Evolutionary conservation across 2,113 vertebrate species (phyloP).

Genomic region (Cololabis saira): DNA sequence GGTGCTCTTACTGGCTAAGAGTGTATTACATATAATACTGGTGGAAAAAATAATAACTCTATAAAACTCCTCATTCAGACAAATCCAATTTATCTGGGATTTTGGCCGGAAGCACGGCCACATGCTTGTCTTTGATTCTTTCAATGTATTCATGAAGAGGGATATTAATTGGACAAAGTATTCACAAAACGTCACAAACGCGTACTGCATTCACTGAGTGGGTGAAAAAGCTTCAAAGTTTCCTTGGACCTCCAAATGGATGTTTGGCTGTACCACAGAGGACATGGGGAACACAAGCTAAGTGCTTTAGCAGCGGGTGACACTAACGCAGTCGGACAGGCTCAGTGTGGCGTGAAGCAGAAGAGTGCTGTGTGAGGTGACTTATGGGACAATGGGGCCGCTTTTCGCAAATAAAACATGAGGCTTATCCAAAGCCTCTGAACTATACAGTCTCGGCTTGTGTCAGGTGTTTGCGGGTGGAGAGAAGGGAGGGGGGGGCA

Average conservation of each 20-base stretch:
- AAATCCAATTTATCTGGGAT: not conserved
- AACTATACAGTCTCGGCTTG: conserved; percentile 64
- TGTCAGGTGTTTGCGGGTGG: conserved; percentile 66
- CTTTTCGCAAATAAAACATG: conserved; percentile 84
- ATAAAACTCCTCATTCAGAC: not conserved
- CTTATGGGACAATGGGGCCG: conserved; percentile 78
- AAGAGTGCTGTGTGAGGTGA: conserved; percentile 81
- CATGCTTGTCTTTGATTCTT: conserved; percentile 15
- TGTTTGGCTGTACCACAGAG: conserved; percentile 78
- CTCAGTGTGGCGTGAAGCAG: conserved; percentile 74
- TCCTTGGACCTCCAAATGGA: conserved; percentile 71
- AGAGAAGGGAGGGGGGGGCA: conserved; percentile 9
- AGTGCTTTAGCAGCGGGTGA: conserved; percentile 73
- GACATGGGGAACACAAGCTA: conserved; percentile 73
- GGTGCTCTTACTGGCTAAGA: conserved; percentile 12
- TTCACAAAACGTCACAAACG: conserved; percentile 60
- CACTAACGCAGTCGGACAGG: conserved; percentile 67
- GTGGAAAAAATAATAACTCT: conserved; percentile 1
- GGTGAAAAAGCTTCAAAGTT: conserved; percentile 74
- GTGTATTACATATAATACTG: not conserved
- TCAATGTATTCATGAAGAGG: conserved; percentile 56
- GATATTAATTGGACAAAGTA: conserved; percentile 64
- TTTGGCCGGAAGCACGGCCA: not conserved
- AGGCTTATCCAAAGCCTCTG: conserved; percentile 74
- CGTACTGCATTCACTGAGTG: conserved; percentile 45